Evolutionary conservation across 2,888 invertebrate species (phyloP).

Genomic region (Biston stratarius): DNA sequence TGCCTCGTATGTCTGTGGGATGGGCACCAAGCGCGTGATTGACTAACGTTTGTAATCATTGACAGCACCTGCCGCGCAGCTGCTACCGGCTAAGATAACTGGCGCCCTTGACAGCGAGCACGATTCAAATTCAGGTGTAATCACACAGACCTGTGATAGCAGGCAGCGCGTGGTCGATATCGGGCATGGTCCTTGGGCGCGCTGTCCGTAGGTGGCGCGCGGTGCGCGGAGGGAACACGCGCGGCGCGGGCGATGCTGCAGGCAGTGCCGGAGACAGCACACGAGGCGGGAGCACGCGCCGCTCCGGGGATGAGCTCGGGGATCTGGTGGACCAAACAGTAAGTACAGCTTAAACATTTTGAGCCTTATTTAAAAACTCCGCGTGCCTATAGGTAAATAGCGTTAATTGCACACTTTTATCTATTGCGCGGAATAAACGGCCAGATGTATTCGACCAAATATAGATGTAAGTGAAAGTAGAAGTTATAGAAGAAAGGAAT

Average conservation of each 20-base stretch:
- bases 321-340: conserved; percentile 68
- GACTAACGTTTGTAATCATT: neutral
- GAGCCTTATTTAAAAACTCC: too few relatives aligned
- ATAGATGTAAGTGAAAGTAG: too few relatives aligned
- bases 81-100: neutral
- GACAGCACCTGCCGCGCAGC: neutral
- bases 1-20: too few relatives aligned
- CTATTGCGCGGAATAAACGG: too few relatives aligned
- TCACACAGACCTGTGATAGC: conserved; percentile 66
- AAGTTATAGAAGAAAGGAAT: too few relatives aligned
- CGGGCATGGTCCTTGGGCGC: conserved; percentile 56
- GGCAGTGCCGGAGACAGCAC: conserved; percentile 74
- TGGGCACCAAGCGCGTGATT: too few relatives aligned
- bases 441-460: too few relatives aligned
- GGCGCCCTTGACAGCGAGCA: neutral
- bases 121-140: neutral
- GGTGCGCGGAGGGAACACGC: conserved; percentile 67
- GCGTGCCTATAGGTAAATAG: neutral
- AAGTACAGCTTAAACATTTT: neutral
- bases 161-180: conserved; percentile 64
- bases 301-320: conserved; percentile 76
- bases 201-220: conserved; percentile 60
- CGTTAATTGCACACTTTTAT: too few relatives aligned
- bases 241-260: conserved; percentile 64
- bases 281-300: conserved; percentile 69